These are phyloP conservation scores for Clarias magur DNA, from an alignment of 2,113 vertebrate genomes.

Conservation along the genomic window DNA sequence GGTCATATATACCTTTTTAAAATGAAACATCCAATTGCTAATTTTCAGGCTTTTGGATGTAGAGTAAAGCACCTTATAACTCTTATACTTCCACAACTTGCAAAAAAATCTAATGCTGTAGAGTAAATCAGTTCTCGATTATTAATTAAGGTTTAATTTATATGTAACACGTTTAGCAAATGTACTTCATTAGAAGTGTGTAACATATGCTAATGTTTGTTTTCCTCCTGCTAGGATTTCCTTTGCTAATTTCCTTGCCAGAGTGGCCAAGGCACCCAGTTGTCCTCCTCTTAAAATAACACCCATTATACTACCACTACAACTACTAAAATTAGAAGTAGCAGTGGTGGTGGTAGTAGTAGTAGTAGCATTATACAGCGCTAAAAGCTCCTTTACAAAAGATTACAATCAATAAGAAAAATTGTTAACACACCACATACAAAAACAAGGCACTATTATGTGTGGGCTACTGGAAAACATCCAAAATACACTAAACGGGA, in stretches of 20 bases:
- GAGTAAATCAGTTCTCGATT: background rate
- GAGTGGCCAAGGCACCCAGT: background rate
- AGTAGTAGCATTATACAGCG: too few species aligned
- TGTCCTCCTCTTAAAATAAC: background rate
- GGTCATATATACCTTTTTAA: background rate
- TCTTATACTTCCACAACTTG: background rate
- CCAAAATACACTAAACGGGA: too few species aligned
- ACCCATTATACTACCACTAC: too few species aligned
- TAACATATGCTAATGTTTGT: background rate
- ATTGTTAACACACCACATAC: too few species aligned
- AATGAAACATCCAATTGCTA: background rate
- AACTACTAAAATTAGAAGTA: too few species aligned
- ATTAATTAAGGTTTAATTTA: background rate
- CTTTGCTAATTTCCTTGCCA: background rate
- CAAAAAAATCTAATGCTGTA: background rate
- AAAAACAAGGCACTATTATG: too few species aligned
- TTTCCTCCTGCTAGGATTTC: background rate
- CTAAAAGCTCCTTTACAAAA: too few species aligned
- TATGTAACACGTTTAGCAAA: background rate
- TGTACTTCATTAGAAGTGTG: background rate
- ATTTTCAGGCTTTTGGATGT: background rate
- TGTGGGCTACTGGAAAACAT: too few species aligned
- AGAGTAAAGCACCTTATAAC: background rate
- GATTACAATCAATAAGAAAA: too few species aligned
- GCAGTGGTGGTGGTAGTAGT: too few species aligned